phyloP scores from a whole-genome alignment of 2,797 vertebrate genomes.

The Sphaeramia orbicularis region DNA sequence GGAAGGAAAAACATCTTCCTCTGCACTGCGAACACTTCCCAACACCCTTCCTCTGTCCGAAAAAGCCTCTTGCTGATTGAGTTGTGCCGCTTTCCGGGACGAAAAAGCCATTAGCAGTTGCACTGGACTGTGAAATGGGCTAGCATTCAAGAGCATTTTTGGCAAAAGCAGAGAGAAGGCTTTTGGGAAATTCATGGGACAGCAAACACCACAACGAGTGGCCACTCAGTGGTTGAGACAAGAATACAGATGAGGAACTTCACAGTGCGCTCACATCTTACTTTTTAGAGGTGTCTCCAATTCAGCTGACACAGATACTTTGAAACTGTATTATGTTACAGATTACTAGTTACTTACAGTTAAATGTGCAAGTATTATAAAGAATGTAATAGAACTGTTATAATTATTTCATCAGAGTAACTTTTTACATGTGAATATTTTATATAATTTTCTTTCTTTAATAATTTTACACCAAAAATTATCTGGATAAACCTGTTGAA shows the following conservation, averaged over 20 bases:
- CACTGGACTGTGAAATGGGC: slow-evolving; percentile 83
- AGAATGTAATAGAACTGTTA: too few species aligned
- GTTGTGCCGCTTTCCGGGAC: slow-evolving; percentile 69
- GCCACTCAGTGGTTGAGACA: slow-evolving; percentile 32
- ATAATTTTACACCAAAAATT: too few species aligned
- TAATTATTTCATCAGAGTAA: too few species aligned
- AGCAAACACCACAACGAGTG: slow-evolving; percentile 64
- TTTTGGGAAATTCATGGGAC: slow-evolving; percentile 66
- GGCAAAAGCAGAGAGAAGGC: slow-evolving; percentile 57
- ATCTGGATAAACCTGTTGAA: too few species aligned
- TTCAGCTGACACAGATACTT: too few species aligned
- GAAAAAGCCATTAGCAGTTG: slow-evolving; percentile 80
- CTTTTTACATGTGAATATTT: too few species aligned
- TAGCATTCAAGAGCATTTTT: slow-evolving; percentile 67
- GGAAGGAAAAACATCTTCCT: slow-evolving; percentile 40
- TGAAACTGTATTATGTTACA: too few species aligned
- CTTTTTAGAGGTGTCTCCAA: slow-evolving; percentile 1
- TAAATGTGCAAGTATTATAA: too few species aligned
- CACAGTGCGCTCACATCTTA: slow-evolving; percentile 28
- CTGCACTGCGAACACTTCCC: slow-evolving; percentile 34
- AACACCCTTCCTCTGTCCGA: slow-evolving; percentile 42
- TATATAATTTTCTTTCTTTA: too few species aligned
- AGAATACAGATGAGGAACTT: slow-evolving; percentile 58
- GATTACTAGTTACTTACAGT: too few species aligned
- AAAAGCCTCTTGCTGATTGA: slow-evolving; percentile 72